Evolutionary conservation across 2,113 vertebrate genomes (phyloP), one percentile per base, ranked within the genome.

Genomic region (Brienomyrus longianalis): DNA sequence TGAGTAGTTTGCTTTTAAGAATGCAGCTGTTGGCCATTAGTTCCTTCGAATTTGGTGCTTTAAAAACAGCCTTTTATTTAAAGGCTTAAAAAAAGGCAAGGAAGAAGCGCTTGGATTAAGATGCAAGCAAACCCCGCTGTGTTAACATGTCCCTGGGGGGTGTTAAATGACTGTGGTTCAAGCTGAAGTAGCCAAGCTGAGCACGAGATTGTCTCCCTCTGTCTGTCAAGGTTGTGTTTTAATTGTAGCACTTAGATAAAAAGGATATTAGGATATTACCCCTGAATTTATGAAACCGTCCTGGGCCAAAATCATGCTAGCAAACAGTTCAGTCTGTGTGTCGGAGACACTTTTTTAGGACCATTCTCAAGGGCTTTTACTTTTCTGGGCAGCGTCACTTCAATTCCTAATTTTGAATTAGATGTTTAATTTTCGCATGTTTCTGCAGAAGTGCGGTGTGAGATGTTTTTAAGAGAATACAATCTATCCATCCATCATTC

Each of bases 101-200:
- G 70, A 89, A 87, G 45, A 74, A 15, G 80, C 85, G 88, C 91
- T 87, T 91, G 86, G 56, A 92, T 43, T 86, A 43, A n/a, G 91
- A 52, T 45, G 3, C 45, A 80, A 89, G 74, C 8, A 39, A 50
- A 66, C 19, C 84, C 86, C 88, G 62, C 83, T 92, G 90, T 17
- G 88, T 89, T 66, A 88, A 66, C 56, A 70, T 43, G 84, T 23
- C 50, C 39, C 43, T 15, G 5, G 54, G 47, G 17, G 19, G 83
- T 84, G 47, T 84, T n/a, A 21, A 45, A 84, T 84, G 39, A 31
- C 47, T 84, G 62, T 70, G 27, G n/a, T 70, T 70, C n/a, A 27
- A 31, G n/a, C 27, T 70, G 62, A 31, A 70, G 13, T 13, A 70
- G n/a, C 59, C 62, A 31, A 31, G 3, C n/a, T 70, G 62, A 31